Evolutionary conservation across 2,113 vertebrate genomes (phyloP).

Genomic region (Rhea americana): DNA sequence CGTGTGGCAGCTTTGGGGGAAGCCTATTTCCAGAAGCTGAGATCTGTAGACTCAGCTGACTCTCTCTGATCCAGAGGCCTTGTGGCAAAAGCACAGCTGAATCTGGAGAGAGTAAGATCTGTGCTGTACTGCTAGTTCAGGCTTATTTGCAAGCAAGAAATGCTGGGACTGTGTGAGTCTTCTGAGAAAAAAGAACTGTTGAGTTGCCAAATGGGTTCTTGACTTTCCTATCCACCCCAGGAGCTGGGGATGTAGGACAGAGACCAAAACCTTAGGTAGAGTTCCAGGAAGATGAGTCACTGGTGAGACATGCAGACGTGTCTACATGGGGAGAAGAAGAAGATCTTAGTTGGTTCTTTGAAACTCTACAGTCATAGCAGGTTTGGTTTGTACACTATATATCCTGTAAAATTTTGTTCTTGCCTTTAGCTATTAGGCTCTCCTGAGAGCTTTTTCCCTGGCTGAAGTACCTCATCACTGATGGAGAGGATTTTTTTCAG

Average conservation of each 20-base stretch:
- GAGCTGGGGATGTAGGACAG: neutral
- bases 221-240: fast-evolving
- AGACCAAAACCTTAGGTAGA: fast-evolving
- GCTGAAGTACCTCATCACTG: neutral
- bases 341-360: neutral
- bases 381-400: fast-evolving
- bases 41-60: neutral
- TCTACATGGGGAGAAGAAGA: neutral
- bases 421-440: neutral
- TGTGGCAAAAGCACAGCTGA: fast-evolving
- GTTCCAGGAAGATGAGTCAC: neutral
- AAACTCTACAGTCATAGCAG: fast-evolving
- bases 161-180: fast-evolving
- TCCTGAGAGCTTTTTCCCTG: neutral
- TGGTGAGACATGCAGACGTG: no score
- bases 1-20: neutral
- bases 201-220: neutral
- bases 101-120: fast-evolving
- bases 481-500: neutral
- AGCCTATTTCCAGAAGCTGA: fast-evolving
- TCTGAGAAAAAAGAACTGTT: neutral
- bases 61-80: neutral
- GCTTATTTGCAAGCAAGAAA: neutral
- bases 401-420: neutral
- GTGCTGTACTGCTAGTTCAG: fast-evolving